A percentile compares a stretch with the other conserved stretches of the same genome.
These are phyloP conservation scores for Drosophila parabipectinata DNA, from an alignment of 1,140 invertebrate species.

Conservation along the genomic window DNA sequence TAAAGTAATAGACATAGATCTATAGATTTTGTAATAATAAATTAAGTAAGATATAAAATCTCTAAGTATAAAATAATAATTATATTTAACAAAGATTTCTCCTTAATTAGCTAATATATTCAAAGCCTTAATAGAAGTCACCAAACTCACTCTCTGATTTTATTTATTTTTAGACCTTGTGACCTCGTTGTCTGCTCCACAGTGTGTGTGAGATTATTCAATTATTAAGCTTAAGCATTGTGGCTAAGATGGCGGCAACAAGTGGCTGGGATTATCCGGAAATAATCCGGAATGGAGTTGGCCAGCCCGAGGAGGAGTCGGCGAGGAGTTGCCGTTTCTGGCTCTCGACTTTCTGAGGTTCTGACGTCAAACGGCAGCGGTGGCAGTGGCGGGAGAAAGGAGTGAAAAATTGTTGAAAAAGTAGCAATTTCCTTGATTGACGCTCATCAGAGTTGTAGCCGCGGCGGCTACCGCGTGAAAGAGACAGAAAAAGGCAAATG, in stretches of 20 bases:
- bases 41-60: too few relatives aligned
- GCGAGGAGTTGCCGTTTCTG: constrained; percentile 11
- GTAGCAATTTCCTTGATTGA: constrained; percentile 81
- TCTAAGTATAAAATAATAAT: too few relatives aligned
- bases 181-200: background rate
- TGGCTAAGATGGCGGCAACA: constrained; percentile 15
- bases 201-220: background rate
- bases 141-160: too few relatives aligned
- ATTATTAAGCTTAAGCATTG: constrained; percentile 11
- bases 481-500: background rate
- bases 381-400: constrained; percentile 40
- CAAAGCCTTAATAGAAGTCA: too few relatives aligned
- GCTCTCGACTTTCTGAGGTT: background rate
- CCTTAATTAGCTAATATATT: too few relatives aligned
- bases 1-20: too few relatives aligned
- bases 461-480: constrained; percentile 9
- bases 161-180: background rate
- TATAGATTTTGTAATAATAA: too few relatives aligned
- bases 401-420: constrained; percentile 78
- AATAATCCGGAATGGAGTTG: background rate
- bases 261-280: constrained; percentile 6
- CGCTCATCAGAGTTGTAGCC: constrained; percentile 62
- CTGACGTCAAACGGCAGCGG: constrained; percentile 25
- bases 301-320: background rate
- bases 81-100: too few relatives aligned